Conservation (phyloP, 2,797 vertebrate species). For the Podargus strigoides region DNA sequence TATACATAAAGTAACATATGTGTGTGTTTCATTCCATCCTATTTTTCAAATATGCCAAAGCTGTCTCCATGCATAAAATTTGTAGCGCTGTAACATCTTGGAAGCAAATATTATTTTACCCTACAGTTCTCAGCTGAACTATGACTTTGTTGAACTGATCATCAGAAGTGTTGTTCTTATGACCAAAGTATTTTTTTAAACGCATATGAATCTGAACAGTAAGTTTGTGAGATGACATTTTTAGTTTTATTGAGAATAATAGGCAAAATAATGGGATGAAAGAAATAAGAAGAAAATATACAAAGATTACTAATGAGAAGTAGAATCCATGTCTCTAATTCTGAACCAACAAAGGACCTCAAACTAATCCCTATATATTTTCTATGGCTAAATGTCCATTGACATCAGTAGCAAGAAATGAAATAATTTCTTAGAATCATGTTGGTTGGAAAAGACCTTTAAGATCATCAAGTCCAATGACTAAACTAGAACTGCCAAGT, state of each 20-base stretch:
- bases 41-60: neutral
- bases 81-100: neutral
- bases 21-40: neutral
- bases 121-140: neutral
- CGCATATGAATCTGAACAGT: neutral
- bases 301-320: neutral
- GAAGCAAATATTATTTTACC: neutral
- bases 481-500: too few species aligned
- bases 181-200: neutral
- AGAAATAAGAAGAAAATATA: neutral
- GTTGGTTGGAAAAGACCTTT: too few species aligned
- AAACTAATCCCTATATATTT: neutral
- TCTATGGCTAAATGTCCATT: neutral
- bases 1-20: neutral
- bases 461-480: too few species aligned
- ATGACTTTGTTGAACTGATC: neutral
- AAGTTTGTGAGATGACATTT: neutral
- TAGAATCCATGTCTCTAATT: neutral
- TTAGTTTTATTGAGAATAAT: neutral
- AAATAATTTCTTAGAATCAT: neutral
- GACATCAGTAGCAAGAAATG: neutral
- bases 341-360: neutral
- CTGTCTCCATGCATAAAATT: neutral
- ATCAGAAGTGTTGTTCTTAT: neutral
- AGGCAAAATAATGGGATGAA: neutral